Evolutionary conservation across 2,888 invertebrate species (phyloP), one percentile per base, ranked within the genome.

Genomic region (Cremastinae sp.): DNA sequence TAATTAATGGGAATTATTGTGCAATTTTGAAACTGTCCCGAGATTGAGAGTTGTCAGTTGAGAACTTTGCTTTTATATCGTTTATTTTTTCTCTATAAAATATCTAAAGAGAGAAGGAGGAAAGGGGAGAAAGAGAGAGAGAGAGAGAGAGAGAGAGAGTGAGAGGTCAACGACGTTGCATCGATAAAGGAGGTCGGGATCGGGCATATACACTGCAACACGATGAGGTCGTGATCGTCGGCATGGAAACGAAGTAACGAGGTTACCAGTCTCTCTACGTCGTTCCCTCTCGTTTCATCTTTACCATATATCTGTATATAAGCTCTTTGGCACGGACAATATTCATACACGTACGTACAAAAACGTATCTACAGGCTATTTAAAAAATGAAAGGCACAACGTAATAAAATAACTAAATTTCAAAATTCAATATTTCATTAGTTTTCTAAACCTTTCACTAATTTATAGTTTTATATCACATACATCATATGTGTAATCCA

Each of bases 191-290:
- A 77, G 76, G 76, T 77, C 76, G 76, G 62, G 75, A 76, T 58
- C 56, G 68, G 70, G 69, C 58, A 38, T 22, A n/a, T n/a, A 56
- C 49, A 56, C 45, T 65, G 59, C 61, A 77, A 61, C 51, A 61
- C 76, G 70, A 53, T 77, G 74, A 77, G 76, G 73, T 77, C 76
- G 76, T 77, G 76, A 77, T 77, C 74, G 70, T 59, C 73, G 61
- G 73, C 76, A 77, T 77, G 76, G 76, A 77, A 77, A 77, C 76
- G 73, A 77, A 77, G 73, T 66, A 77, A 77, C 76, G 76, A 74
- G 76, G 76, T 77, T 77, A 77, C 76, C 76, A 77, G 76, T 77
- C 70, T 61, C 76, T 70, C 28, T 28, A 28, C 76, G 61, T 74
- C 73, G 69, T 77, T 73, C 70, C 73, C 76, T 74, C 76, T 77